Evolutionary conservation across 2,113 vertebrate genomes (phyloP), one percentile per base, ranked within the genome.

Genomic region (Channa maculata): DNA sequence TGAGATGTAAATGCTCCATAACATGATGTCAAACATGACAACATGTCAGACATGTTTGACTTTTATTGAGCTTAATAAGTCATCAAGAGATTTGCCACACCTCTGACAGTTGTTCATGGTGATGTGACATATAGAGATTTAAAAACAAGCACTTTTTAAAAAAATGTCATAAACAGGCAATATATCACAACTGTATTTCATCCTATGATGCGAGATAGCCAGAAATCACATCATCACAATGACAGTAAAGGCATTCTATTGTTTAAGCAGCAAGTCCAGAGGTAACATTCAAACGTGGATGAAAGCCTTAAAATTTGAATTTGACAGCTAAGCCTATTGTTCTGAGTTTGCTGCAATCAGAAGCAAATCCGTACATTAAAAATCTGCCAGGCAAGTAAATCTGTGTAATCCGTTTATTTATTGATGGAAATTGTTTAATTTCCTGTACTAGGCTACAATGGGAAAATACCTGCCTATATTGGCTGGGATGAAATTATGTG

Each of bases 1-100:
- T 63, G 58, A 72, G 15, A 62, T 61, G 48, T 43, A 37, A 43
- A 75, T 75, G 44, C 73, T 4, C 41, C 24, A 2, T 49, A 24
- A 24, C 24, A 24, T 24, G 24, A 24, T 24, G 24, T 24, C 24
- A 24, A 24, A 24, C 24, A 24, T 24, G 24, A 24, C 24, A 24
- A 24, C 24, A 24, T 24, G 24, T 24, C 1, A 58, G 58, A 34
- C 15, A 24, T 64, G 71, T 83, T 77, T 46, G 65, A 69, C 71
- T 80, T 69, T 69, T 58, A 81, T 60, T 6, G 8, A 70, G 49
- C 64, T 57, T 65, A 64, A 14, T 71, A 24, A 60, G 59, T 50
- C 45, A 63, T 41, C 3, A 13, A 13, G 8, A 15, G 34, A 65
- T 69, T 52, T 77, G n/a, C 36, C 44, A n/a, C n/a, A 54, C 36